A percentile compares a stretch with the other conserved stretches of the same genome.
Evolutionary conservation across 2,797 vertebrate species (phyloP).

Genomic region (Pseudochaenichthys georgianus): DNA sequence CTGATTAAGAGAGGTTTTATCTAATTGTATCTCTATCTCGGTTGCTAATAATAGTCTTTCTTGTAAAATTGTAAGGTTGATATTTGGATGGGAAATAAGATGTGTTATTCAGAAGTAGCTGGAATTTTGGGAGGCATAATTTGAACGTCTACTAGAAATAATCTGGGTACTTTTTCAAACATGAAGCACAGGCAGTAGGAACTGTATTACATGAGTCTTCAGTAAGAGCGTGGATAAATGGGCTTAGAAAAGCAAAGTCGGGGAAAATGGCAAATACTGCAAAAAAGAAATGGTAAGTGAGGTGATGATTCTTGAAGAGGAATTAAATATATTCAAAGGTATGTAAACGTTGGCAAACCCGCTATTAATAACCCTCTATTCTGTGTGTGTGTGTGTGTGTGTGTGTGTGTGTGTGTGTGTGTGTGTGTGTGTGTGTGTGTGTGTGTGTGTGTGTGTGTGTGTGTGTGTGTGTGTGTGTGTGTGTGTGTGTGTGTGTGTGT

Average conservation of each 20-base stretch:
- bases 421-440: no score
- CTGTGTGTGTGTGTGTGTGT: background rate
- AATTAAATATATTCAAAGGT: background rate
- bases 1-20: background rate
- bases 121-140: slow-evolving; percentile 15
- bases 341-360: background rate
- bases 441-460: no score
- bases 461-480: background rate
- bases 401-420: no score
- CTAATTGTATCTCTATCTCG: background rate
- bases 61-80: background rate
- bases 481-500: background rate
- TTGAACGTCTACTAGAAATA: slow-evolving; percentile 4
- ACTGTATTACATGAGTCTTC: slow-evolving; percentile 10
- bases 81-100: background rate
- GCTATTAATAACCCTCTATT: no score
- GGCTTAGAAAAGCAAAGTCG: background rate
- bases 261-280: background rate
- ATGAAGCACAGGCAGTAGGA: slow-evolving; percentile 2
- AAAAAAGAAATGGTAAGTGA: background rate
- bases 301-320: background rate
- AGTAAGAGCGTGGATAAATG: slow-evolving; percentile 6
- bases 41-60: background rate
- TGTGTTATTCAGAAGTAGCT: slow-evolving; percentile 5
- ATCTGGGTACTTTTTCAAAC: slow-evolving; percentile 17